A percentile compares a stretch with the other conserved stretches of the same genome.
These are phyloP conservation scores for Oreochromis mossambicus DNA, from an alignment of 2,797 vertebrate species.

Conservation along the genomic window DNA sequence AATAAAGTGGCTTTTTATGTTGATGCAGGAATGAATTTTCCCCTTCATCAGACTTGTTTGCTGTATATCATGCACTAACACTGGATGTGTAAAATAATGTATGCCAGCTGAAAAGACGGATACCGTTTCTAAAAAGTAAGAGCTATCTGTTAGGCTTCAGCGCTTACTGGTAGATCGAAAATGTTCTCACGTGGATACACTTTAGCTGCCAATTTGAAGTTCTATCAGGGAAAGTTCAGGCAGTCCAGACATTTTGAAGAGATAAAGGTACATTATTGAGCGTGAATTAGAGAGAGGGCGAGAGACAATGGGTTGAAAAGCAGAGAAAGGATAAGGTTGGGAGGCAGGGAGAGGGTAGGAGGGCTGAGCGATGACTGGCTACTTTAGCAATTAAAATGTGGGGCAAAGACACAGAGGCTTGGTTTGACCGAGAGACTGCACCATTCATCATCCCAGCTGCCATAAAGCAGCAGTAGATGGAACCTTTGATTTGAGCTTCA, in stretches of 20 bases:
- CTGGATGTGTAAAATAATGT: slow-evolving; percentile 70
- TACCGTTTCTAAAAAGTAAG: slow-evolving; percentile 36
- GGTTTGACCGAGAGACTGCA: slow-evolving; percentile 98
- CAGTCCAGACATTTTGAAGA: slow-evolving; percentile 45
- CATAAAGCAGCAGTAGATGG: slow-evolving; percentile 99
- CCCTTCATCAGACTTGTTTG: slow-evolving; percentile 89
- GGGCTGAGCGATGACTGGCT: slow-evolving; percentile 98
- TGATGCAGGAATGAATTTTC: slow-evolving; percentile 91
- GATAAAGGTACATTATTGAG: slow-evolving; percentile 69
- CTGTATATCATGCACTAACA: slow-evolving; percentile 78
- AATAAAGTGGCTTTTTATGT: slow-evolving; percentile 99
- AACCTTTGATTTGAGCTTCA: slow-evolving; percentile 99
- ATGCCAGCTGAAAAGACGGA: slow-evolving; percentile 48
- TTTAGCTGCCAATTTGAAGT: slow-evolving; percentile 47
- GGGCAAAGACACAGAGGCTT: slow-evolving; percentile 98
- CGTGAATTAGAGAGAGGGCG: slow-evolving; percentile 45
- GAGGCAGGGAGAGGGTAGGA: slow-evolving; percentile 73
- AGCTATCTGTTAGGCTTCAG: slow-evolving; percentile 37
- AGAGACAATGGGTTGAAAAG: slow-evolving; percentile 70
- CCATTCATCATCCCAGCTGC: slow-evolving; percentile 99
- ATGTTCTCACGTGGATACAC: slow-evolving; percentile 26
- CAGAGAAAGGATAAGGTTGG: slow-evolving; percentile 66
- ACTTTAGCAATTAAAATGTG: slow-evolving; percentile 99
- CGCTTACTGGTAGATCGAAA: slow-evolving; percentile 22
- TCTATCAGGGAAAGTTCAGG: slow-evolving; percentile 45